Percentiles rank a stretch among this genome's conserved stretches.
These are phyloP conservation scores for Epirrhoe alternata DNA, from an alignment of 2,888 invertebrate species.

Conservation along the genomic window DNA sequence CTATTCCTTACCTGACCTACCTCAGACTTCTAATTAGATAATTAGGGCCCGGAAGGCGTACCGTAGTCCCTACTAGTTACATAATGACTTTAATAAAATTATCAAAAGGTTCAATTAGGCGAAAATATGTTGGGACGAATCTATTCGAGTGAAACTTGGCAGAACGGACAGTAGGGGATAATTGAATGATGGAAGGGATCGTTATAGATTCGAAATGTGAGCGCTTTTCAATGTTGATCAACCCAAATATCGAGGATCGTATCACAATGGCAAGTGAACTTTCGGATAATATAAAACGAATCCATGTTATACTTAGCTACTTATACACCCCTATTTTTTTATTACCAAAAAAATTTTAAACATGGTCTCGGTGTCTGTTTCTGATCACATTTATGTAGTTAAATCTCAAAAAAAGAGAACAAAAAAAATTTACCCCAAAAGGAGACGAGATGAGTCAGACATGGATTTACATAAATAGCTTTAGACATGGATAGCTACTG, in stretches of 20 bases:
- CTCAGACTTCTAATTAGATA: slow-evolving; percentile 25
- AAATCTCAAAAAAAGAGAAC: no score
- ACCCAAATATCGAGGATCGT: slow-evolving; percentile 21
- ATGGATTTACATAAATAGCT: no score
- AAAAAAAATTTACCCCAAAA: no score
- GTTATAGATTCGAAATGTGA: slow-evolving; percentile 42
- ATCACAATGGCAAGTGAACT: slow-evolving; percentile 20
- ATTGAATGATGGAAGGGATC: slow-evolving; percentile 40
- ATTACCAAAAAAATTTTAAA: no score
- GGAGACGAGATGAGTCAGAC: no score
- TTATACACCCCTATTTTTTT: no score
- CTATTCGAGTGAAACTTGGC: slow-evolving; percentile 32
- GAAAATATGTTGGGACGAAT: slow-evolving; percentile 37
- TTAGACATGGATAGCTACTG: no score
- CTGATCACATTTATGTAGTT: no score
- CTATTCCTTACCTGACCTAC: slow-evolving; percentile 18
- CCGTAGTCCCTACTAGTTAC: slow-evolving; percentile 11
- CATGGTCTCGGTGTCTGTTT: no score
- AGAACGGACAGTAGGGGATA: slow-evolving; percentile 36
- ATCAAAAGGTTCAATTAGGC: slow-evolving; percentile 42
- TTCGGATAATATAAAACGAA: slow-evolving; percentile 12
- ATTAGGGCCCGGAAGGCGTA: slow-evolving; percentile 23
- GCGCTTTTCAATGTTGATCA: slow-evolving; percentile 38
- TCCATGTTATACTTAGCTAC: no score
- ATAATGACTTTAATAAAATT: slow-evolving; percentile 37